phyloP scores from a whole-genome alignment of 2,888 invertebrate genomes.

The Trilocha varians region DNA sequence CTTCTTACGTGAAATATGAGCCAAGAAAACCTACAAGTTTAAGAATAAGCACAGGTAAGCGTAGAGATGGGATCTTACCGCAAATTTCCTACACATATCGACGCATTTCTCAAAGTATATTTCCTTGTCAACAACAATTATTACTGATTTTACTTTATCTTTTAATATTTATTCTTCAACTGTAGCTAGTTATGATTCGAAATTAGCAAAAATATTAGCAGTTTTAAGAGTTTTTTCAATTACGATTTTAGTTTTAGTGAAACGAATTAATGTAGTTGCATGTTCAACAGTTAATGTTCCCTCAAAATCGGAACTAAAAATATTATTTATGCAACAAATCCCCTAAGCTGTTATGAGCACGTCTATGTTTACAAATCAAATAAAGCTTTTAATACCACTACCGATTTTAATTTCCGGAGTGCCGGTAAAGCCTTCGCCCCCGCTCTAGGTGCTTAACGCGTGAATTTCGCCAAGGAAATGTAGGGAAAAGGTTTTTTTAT shows the following conservation, averaged over 20 bases:
- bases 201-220: too few species aligned
- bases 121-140: too few species aligned
- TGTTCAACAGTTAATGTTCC: too few species aligned
- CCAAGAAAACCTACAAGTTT: slow-evolving; percentile 11
- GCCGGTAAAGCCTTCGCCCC: slow-evolving; percentile 3
- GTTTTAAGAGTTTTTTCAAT: too few species aligned
- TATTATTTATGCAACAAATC: neutral
- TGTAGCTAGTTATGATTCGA: too few species aligned
- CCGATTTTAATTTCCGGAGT: slow-evolving; percentile 1
- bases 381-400: neutral
- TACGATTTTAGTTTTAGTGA: too few species aligned
- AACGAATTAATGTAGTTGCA: too few species aligned
- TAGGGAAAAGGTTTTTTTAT: slow-evolving; percentile 18
- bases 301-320: neutral
- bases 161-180: too few species aligned
- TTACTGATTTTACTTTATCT: too few species aligned
- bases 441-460: slow-evolving; percentile 8
- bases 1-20: slow-evolving; percentile 20
- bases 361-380: neutral
- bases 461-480: slow-evolving; percentile 12
- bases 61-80: slow-evolving; percentile 4
- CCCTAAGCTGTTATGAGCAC: neutral
- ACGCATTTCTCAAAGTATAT: neutral
- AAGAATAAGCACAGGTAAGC: slow-evolving; percentile 5
- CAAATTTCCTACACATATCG: neutral